Percentiles rank a stretch among this genome's conserved stretches.
These are phyloP conservation scores for Sisyra terminalis DNA, from an alignment of 2,888 invertebrate species.

Conservation along the genomic window DNA sequence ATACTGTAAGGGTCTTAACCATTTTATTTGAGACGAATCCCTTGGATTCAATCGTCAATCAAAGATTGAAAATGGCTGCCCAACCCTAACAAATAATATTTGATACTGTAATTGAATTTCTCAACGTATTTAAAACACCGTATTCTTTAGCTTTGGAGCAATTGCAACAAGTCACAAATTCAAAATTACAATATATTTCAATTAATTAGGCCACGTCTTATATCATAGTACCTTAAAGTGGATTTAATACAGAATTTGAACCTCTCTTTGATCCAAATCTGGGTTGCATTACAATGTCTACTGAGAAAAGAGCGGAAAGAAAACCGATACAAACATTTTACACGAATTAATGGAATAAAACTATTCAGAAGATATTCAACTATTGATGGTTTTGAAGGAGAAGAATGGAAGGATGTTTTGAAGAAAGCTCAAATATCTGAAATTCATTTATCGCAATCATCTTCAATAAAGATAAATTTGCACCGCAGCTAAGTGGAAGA, in stretches of 20 bases:
- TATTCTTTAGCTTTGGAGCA: constrained; percentile 66
- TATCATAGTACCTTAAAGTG: constrained; percentile 72
- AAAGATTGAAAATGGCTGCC: constrained; percentile 59
- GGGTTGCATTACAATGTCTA: constrained; percentile 58
- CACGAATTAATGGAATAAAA: constrained; percentile 56
- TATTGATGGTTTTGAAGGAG: constrained; percentile 44
- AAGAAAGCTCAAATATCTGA: constrained; percentile 34
- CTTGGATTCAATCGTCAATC: constrained; percentile 62
- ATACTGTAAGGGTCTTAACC: too few species aligned
- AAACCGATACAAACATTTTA: constrained; percentile 53
- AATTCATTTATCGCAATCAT: constrained; percentile 59
- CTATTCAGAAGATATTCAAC: constrained; percentile 73
- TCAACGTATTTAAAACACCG: constrained; percentile 72
- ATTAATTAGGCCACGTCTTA: constrained; percentile 77
- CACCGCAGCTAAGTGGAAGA: constrained; percentile 85
- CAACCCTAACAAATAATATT: constrained; percentile 78
- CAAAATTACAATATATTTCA: constrained; percentile 61
- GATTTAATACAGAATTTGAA: constrained; percentile 51
- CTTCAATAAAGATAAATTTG: constrained; percentile 53
- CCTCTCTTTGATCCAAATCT: constrained; percentile 68
- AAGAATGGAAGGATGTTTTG: constrained; percentile 63
- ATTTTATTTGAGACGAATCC: constrained; percentile 90
- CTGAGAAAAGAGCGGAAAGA: constrained; percentile 33
- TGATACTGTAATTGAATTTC: constrained; percentile 80
- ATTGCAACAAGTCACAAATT: constrained; percentile 73